A percentile compares a stretch with the other conserved stretches of the same genome.
Evolutionary conservation across 2,113 vertebrate species (phyloP).

Genomic region (Mesembrinibis cayennensis): DNA sequence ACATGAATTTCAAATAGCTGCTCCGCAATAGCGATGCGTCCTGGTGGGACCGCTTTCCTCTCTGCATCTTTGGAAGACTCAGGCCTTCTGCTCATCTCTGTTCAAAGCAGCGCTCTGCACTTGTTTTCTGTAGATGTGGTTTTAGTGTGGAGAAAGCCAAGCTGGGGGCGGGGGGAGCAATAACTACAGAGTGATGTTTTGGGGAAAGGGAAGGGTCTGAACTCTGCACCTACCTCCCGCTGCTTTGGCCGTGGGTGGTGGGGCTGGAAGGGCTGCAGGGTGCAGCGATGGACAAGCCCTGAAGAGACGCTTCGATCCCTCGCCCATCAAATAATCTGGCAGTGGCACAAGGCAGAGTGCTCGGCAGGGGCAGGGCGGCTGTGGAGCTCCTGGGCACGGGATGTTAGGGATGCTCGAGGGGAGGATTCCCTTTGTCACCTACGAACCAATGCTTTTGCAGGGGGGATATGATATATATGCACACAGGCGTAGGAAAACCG

Average conservation of each 20-base stretch:
- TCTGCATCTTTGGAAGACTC: background rate
- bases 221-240: background rate
- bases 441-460: background rate
- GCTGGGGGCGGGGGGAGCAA: background rate
- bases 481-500: background rate
- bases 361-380: background rate
- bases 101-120: background rate
- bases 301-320: background rate
- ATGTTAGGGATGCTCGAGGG: background rate
- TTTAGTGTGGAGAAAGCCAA: background rate
- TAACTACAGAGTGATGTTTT: background rate
- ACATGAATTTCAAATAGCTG: background rate
- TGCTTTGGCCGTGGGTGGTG: background rate
- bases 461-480: accelerated
- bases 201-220: background rate
- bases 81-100: background rate
- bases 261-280: accelerated
- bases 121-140: background rate
- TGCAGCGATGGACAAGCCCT: background rate
- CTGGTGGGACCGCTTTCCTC: background rate
- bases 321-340: background rate
- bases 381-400: background rate
- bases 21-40: background rate
- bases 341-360: background rate
- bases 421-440: background rate